Percentiles rank a stretch among this genome's conserved stretches.
Conservation (phyloP, 2,888 invertebrate species). For the Fragum sueziense region DNA sequence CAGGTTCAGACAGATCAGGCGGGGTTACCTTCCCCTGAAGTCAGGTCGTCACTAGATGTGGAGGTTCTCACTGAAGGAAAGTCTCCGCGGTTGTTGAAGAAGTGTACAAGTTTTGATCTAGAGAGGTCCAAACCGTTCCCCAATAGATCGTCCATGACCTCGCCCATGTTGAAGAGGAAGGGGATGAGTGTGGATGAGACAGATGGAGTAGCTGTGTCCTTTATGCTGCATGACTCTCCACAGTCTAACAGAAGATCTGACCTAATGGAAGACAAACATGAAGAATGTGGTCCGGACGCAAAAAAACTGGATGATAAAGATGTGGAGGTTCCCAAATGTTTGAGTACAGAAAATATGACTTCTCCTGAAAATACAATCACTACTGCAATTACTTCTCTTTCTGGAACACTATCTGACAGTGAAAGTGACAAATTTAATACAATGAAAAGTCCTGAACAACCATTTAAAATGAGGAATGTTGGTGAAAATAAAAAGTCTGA, state of each 20-base stretch:
- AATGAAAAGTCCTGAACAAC: not conserved
- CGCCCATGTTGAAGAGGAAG: constrained; percentile 46
- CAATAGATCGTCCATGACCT: constrained; percentile 46
- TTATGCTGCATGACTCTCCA: constrained; percentile 16
- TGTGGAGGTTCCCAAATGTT: not conserved
- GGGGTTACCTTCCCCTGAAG: not conserved
- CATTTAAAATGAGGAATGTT: not conserved
- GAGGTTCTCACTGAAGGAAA: constrained; percentile 8
- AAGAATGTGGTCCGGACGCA: not conserved
- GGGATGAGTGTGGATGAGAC: constrained; percentile 24
- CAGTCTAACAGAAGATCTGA: not conserved
- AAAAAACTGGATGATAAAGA: not conserved
- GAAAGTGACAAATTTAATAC: too few species aligned
- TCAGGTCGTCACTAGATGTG: not conserved
- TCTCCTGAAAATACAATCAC: not conserved
- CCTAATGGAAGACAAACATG: not conserved
- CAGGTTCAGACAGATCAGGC: constrained; percentile 16
- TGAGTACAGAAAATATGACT: constrained; percentile 3
- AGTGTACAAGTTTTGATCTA: constrained; percentile 60
- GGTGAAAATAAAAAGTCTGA: not conserved
- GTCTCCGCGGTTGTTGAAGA: constrained; percentile 51
- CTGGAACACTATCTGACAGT: not conserved
- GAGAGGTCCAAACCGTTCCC: constrained; percentile 60
- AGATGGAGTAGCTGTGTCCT: not conserved
- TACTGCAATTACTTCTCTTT: not conserved